Evolutionary conservation across 2,113 vertebrate species (phyloP).

Genomic region (Astatotilapia flaviijosephi): DNA sequence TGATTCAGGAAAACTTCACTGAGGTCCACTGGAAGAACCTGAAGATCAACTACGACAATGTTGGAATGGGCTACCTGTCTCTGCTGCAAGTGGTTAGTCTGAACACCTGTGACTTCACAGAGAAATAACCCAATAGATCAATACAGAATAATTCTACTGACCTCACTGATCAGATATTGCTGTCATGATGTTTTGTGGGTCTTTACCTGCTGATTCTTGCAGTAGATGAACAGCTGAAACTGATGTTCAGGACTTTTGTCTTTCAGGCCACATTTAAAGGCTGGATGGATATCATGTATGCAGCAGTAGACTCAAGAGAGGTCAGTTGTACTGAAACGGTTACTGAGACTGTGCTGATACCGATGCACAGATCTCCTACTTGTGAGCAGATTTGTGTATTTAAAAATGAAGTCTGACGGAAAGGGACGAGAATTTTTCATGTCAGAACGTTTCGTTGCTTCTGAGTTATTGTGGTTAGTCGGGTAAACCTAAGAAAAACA

Average conservation of each 20-base stretch:
- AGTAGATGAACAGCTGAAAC: background rate
- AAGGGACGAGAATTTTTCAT: background rate
- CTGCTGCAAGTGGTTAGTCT: constrained; percentile 91
- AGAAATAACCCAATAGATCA: background rate
- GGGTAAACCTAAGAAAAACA: background rate
- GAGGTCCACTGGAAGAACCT: constrained; percentile 83
- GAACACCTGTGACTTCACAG: background rate
- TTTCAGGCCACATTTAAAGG: constrained; percentile 94
- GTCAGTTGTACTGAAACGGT: constrained; percentile 51
- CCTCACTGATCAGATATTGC: background rate
- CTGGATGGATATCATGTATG: constrained; percentile 98
- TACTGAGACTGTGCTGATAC: background rate
- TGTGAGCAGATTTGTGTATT: background rate
- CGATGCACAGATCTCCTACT: background rate
- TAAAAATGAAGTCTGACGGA: background rate
- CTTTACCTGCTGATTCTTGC: background rate
- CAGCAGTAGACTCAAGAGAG: constrained; percentile 84
- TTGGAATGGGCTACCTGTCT: constrained; percentile 91
- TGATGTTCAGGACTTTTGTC: background rate
- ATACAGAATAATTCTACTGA: background rate
- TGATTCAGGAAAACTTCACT: constrained; percentile 25
- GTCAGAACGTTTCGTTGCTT: background rate
- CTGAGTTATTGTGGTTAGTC: background rate
- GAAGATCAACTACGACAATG: constrained; percentile 92
- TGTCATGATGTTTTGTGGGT: background rate